Conservation (phyloP, 2,888 invertebrate genomes). For the Litoditis marina region DNA sequence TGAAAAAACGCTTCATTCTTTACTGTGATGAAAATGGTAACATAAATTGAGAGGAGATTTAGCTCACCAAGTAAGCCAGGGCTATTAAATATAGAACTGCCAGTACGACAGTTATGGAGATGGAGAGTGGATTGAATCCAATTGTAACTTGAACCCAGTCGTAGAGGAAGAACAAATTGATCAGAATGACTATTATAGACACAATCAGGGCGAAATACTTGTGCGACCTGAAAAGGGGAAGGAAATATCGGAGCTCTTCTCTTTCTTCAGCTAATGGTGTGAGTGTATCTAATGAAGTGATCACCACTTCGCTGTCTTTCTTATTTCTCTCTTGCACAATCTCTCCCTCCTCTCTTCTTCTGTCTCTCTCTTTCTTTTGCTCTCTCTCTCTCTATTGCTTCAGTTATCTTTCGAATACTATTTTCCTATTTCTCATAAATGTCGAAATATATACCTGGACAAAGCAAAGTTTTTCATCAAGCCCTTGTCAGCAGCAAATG, state of each 20-base stretch:
- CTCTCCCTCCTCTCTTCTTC: background rate
- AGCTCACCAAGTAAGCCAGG: conserved; percentile 42
- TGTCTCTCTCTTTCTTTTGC: background rate
- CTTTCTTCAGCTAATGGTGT: too few relatives aligned
- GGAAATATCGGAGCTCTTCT: too few relatives aligned
- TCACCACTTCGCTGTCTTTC: conserved; percentile 1
- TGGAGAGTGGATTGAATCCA: conserved; percentile 32
- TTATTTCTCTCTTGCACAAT: background rate
- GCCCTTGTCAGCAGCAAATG: conserved; percentile 75
- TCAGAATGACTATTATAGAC: conserved; percentile 71
- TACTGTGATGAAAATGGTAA: too few relatives aligned
- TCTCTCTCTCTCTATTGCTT: too few relatives aligned
- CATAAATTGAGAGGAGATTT: too few relatives aligned
- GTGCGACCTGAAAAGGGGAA: conserved; percentile 62
- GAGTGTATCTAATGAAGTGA: too few relatives aligned
- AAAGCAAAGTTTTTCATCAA: conserved; percentile 83
- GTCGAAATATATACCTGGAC: conserved; percentile 69
- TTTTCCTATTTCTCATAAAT: background rate
- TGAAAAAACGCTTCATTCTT: too few relatives aligned
- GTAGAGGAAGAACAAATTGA: conserved; percentile 74
- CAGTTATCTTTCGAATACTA: too few relatives aligned
- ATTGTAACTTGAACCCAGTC: conserved; percentile 29
- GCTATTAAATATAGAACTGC: conserved; percentile 38
- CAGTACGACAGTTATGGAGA: conserved; percentile 30
- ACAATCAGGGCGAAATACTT: conserved; percentile 37